These are phyloP conservation scores for Acrobasis consociella DNA, from an alignment of 2,888 invertebrate genomes.

Conservation along the genomic window DNA sequence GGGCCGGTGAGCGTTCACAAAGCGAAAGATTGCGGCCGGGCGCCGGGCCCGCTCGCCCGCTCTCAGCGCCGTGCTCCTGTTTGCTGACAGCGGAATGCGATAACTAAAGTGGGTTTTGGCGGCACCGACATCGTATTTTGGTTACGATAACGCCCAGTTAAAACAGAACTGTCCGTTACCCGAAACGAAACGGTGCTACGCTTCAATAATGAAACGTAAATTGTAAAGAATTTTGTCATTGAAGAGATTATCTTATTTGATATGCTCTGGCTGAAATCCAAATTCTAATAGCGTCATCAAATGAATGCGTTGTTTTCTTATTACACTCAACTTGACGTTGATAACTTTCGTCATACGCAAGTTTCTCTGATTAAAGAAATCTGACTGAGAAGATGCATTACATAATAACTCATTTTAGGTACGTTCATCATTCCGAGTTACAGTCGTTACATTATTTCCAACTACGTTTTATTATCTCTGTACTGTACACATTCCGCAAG, in stretches of 20 bases:
- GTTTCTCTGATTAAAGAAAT: slow-evolving; percentile 6
- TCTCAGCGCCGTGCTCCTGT: slow-evolving; percentile 61
- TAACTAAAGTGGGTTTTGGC: slow-evolving; percentile 73
- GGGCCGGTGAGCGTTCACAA: slow-evolving; percentile 66
- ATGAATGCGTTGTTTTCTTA: slow-evolving; percentile 32
- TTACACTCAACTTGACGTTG: slow-evolving; percentile 26
- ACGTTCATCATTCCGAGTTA: slow-evolving; percentile 28
- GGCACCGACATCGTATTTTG: slow-evolving; percentile 58
- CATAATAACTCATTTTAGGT: slow-evolving; percentile 26
- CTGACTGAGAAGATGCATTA: slow-evolving; percentile 21
- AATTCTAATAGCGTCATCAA: slow-evolving; percentile 36
- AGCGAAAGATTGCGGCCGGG: slow-evolving; percentile 65
- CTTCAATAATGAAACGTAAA: slow-evolving; percentile 40
- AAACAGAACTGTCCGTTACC: slow-evolving; percentile 48
- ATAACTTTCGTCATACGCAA: slow-evolving; percentile 15
- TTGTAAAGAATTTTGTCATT: slow-evolving; percentile 35
- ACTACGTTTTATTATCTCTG: slow-evolving; percentile 63
- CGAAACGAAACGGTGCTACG: slow-evolving; percentile 39
- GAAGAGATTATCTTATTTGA: slow-evolving; percentile 33
- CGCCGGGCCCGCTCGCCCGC: slow-evolving; percentile 41
- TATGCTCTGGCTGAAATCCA: slow-evolving; percentile 47
- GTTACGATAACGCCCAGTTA: slow-evolving; percentile 58
- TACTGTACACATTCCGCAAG: slow-evolving; percentile 56
- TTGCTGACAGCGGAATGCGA: slow-evolving; percentile 73
- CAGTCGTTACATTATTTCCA: slow-evolving; percentile 48